Conservation (phyloP, 2,797 vertebrate species). For the Argya squamiceps region DNA sequence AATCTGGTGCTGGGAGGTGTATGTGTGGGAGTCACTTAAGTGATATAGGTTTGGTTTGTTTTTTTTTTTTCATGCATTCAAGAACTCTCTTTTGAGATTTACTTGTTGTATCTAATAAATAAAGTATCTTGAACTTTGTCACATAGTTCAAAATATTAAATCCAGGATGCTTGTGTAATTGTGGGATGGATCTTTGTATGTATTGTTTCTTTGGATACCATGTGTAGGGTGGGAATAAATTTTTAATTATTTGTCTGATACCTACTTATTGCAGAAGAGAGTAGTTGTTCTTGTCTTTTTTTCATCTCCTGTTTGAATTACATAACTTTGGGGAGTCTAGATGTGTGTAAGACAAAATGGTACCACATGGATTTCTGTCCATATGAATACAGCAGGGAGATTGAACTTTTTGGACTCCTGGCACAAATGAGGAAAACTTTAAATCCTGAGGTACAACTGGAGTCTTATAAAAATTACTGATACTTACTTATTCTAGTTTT, state of each 20-base stretch:
- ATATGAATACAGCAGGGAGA: not conserved
- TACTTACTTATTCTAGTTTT: not conserved
- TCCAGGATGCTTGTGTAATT: not conserved
- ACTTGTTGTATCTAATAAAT: constrained; percentile 26
- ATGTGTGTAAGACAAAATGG: not conserved
- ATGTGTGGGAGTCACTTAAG: not conserved
- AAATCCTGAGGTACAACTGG: not conserved
- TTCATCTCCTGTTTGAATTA: not conserved
- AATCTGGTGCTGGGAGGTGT: not conserved
- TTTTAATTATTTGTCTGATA: not conserved
- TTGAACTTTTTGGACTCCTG: not conserved
- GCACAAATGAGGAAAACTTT: not conserved
- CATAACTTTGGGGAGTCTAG: not conserved
- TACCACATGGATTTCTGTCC: not conserved
- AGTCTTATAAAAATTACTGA: not conserved
- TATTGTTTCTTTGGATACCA: not conserved
- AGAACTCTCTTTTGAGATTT: constrained; percentile 6
- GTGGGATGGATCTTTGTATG: not conserved
- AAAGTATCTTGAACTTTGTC: constrained; percentile 33
- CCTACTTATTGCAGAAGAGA: not conserved
- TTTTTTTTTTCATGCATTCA: not conserved
- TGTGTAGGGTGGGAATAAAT: constrained; percentile 20
- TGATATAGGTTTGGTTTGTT: not conserved
- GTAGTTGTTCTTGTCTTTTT: not conserved
- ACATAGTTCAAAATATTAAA: not conserved